phyloP scores from a whole-genome alignment of 2,113 vertebrate genomes.

The Clupea harengus region DNA sequence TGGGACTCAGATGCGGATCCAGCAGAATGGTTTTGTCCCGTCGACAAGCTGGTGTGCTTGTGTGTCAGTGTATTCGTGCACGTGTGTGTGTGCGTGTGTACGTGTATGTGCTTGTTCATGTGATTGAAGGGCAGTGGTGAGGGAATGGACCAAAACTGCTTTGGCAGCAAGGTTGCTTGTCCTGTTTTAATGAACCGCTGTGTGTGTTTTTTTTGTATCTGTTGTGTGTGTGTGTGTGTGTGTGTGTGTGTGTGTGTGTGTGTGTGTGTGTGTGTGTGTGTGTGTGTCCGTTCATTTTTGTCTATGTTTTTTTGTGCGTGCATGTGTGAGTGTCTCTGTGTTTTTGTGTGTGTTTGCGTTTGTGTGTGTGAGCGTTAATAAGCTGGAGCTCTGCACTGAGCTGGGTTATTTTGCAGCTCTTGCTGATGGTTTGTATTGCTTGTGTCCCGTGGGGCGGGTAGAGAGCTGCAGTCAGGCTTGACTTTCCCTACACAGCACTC shows the following conservation, averaged over 20 bases:
- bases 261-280: not conserved
- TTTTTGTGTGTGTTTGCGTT: not conserved
- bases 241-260: not conserved
- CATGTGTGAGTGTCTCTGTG: not conserved
- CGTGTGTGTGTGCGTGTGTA: constrained; percentile 17
- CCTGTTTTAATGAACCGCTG: constrained; percentile 39
- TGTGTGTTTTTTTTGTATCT: not conserved
- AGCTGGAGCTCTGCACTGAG: constrained; percentile 31
- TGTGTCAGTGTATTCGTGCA: constrained; percentile 22
- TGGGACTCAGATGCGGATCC: not conserved
- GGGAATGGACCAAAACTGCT: constrained; percentile 37
- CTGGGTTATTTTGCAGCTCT: constrained; percentile 31
- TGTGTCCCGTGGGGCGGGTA: constrained; percentile 41
- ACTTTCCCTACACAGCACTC: constrained; percentile 42
- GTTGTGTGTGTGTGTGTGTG: constrained; percentile 20
- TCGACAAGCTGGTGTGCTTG: constrained; percentile 23
- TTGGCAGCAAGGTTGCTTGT: constrained; percentile 43
- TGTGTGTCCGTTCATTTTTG: not conserved
- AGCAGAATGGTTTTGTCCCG: constrained; percentile 25
- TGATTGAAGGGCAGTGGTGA: constrained; percentile 16
- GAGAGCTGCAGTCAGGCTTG: constrained; percentile 46
- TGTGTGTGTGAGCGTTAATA: constrained; percentile 21
- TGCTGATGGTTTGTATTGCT: constrained; percentile 46
- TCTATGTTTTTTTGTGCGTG: constrained; percentile 15
- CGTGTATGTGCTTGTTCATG: constrained; percentile 28